These are phyloP conservation scores for Dipodomys spectabilis DNA, from an alignment of 2,113 vertebrate species.

Conservation along the genomic window DNA sequence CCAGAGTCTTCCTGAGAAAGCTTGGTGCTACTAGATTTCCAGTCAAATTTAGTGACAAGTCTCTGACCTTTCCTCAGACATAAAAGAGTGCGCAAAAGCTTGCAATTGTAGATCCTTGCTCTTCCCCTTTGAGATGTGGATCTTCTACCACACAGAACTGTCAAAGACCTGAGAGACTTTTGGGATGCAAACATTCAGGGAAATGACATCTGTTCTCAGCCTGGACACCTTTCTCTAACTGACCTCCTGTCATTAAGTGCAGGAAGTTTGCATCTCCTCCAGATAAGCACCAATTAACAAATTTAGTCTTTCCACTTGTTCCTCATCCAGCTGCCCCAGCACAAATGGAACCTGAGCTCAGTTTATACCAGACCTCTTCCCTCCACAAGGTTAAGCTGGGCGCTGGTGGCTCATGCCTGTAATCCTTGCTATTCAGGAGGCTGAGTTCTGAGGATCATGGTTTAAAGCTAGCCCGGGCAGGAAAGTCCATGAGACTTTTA, in stretches of 20 bases:
- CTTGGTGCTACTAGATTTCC: neutral
- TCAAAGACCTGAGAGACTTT: neutral
- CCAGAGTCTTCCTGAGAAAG: neutral
- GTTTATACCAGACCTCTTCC: neutral
- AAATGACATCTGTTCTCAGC: neutral
- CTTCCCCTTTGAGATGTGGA: neutral
- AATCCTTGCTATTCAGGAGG: no score
- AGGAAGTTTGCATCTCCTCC: neutral
- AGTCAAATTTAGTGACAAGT: neutral
- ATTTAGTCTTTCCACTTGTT: neutral
- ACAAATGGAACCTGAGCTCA: neutral
- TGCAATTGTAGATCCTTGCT: neutral
- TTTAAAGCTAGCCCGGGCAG: no score
- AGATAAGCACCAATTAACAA: neutral
- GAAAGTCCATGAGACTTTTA: no score
- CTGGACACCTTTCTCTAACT: neutral
- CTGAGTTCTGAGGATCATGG: no score
- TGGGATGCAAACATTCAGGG: neutral
- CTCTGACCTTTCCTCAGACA: no score
- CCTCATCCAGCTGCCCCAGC: neutral
- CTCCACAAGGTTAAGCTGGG: neutral
- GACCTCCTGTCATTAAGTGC: neutral
- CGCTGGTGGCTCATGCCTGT: no score
- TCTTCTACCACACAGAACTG: neutral
- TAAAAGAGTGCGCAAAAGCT: neutral